Evolutionary conservation across 1,140 invertebrate species (phyloP).

Genomic region (Ips nitidus): DNA sequence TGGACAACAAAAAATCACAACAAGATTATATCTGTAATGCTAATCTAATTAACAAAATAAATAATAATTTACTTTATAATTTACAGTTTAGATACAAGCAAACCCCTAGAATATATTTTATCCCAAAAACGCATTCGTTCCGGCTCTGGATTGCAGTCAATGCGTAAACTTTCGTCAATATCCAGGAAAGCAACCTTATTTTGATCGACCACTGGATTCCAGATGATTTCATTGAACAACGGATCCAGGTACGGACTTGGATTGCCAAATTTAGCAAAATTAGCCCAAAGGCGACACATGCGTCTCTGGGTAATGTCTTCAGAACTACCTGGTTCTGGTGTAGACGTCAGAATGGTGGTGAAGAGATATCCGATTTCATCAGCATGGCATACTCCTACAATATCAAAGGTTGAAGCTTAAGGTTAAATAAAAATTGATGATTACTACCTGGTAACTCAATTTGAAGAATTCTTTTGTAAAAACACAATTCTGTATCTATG

Average conservation of each 20-base stretch:
- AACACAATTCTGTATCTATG: slow-evolving; percentile 57
- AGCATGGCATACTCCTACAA: slow-evolving; percentile 59
- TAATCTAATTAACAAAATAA: neutral
- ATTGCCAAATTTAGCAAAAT: slow-evolving; percentile 58
- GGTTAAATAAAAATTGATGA: neutral
- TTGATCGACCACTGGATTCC: slow-evolving; percentile 53
- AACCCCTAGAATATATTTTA: slow-evolving; percentile 31
- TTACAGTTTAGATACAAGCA: slow-evolving; percentile 28
- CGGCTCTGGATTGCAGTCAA: slow-evolving; percentile 47
- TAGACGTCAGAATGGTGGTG: slow-evolving; percentile 40
- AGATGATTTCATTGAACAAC: slow-evolving; percentile 48
- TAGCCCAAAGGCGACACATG: slow-evolving; percentile 57
- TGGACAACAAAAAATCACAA: neutral
- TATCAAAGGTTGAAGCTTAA: neutral
- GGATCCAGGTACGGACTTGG: slow-evolving; percentile 50
- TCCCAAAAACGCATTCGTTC: slow-evolving; percentile 53
- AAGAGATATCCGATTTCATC: slow-evolving; percentile 69
- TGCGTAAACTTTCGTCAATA: slow-evolving; percentile 32
- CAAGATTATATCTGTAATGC: neutral
- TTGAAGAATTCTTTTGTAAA: slow-evolving; percentile 51
- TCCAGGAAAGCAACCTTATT: slow-evolving; percentile 53
- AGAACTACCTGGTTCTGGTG: slow-evolving; percentile 39
- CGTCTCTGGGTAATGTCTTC: slow-evolving; percentile 51
- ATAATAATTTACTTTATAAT: neutral
- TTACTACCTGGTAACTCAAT: slow-evolving; percentile 28